A percentile compares a stretch with the other conserved stretches of the same genome.
Evolutionary conservation across 2,113 vertebrate genomes (phyloP).

Genomic region (Bostrychus sinensis): DNA sequence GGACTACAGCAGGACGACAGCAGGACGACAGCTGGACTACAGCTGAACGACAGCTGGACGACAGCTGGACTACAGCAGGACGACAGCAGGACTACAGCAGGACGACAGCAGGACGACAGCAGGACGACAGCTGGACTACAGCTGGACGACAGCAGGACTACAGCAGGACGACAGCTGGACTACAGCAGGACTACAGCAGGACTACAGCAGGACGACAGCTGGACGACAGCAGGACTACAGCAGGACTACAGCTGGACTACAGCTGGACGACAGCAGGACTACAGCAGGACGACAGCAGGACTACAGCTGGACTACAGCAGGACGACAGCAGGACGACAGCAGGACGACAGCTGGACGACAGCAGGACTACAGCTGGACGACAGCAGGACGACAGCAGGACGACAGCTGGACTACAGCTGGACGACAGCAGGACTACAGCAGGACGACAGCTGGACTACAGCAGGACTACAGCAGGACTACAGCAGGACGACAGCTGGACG

Average conservation of each 20-base stretch:
- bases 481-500: background rate
- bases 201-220: too few species aligned
- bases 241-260: background rate
- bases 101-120: too few species aligned
- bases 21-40: background rate
- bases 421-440: too few species aligned
- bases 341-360: too few species aligned
- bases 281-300: too few species aligned
- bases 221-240: too few species aligned
- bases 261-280: background rate
- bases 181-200: background rate
- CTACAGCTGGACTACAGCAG: background rate
- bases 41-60: too few species aligned
- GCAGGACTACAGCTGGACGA: background rate
- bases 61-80: background rate
- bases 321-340: too few species aligned
- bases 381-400: too few species aligned
- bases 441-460: background rate
- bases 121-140: background rate
- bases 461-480: background rate
- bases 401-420: background rate
- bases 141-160: too few species aligned
- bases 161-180: too few species aligned
- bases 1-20: too few species aligned
- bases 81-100: background rate